A percentile compares a stretch with the other conserved stretches of the same genome.
phyloP scores from a whole-genome alignment of 1,140 invertebrate species.

The Brevipalpus yothersi region DNA sequence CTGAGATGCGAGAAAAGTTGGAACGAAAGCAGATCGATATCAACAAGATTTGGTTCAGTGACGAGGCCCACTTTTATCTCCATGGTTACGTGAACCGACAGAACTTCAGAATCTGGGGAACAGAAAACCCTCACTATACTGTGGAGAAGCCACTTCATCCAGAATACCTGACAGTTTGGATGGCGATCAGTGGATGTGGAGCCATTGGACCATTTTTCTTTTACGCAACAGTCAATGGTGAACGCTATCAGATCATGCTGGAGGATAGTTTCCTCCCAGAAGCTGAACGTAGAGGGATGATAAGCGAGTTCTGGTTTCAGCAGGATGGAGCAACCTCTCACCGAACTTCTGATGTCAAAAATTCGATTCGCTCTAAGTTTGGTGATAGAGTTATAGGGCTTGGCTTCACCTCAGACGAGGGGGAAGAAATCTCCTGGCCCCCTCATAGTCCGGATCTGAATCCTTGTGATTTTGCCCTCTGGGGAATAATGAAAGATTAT shows the following conservation, averaged over 20 bases:
- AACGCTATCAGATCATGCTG: neutral
- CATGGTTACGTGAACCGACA: slow-evolving; percentile 10
- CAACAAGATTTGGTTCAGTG: neutral
- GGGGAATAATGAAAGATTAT: slow-evolving; percentile 9
- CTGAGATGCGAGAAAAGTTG: neutral
- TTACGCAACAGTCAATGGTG: neutral
- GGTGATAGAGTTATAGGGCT: neutral
- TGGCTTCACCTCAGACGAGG: neutral
- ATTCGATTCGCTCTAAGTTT: neutral
- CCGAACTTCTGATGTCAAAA: neutral
- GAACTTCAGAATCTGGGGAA: slow-evolving; percentile 12
- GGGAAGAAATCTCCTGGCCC: slow-evolving; percentile 8
- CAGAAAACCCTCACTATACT: slow-evolving; percentile 8
- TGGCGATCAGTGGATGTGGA: neutral
- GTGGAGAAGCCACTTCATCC: neutral
- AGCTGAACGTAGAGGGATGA: neutral
- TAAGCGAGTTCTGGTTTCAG: slow-evolving; percentile 1
- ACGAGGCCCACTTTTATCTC: slow-evolving; percentile 3
- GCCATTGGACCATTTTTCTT: slow-evolving; percentile 4
- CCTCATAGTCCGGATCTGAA: slow-evolving; percentile 9
- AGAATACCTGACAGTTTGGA: slow-evolving; percentile 1
- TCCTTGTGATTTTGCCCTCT: slow-evolving; percentile 12
- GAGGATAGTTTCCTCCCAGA: neutral
- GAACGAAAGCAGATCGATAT: neutral
- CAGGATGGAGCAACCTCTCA: slow-evolving; percentile 6